Conservation (phyloP, 2,888 invertebrate genomes). For the Pyrrhopygopsis socrates region DNA sequence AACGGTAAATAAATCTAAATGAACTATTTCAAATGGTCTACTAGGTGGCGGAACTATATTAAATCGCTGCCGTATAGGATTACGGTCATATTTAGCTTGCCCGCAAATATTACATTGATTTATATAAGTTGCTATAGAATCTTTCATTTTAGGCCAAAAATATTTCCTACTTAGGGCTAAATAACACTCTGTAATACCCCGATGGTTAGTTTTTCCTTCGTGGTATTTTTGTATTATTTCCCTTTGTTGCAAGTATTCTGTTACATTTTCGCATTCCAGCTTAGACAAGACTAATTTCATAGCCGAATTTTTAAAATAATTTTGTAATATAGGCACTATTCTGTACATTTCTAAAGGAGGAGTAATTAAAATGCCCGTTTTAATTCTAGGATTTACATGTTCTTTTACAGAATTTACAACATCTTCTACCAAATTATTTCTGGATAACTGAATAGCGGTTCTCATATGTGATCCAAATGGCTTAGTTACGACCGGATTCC, state of each 20-base stretch:
- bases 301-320: conserved; percentile 73
- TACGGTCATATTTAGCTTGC: not conserved
- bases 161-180: not conserved
- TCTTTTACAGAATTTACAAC: conserved; percentile 78
- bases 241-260: conserved; percentile 75
- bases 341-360: conserved; percentile 65
- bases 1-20: conserved; percentile 25
- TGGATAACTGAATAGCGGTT: conserved; percentile 68
- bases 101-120: too few relatives aligned
- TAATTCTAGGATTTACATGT: conserved; percentile 81
- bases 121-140: not conserved
- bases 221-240: conserved; percentile 69
- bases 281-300: conserved; percentile 77
- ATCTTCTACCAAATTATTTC: conserved; percentile 72
- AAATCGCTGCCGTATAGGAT: not conserved
- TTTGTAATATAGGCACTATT: conserved; percentile 74
- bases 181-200: conserved; percentile 15
- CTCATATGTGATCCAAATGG: conserved; percentile 80
- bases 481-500: conserved; percentile 62
- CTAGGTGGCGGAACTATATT: conserved; percentile 24
- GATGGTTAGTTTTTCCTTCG: conserved; percentile 48
- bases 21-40: conserved; percentile 38
- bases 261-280: conserved; percentile 73
- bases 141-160: not conserved
- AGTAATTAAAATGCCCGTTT: conserved; percentile 72